Evolutionary conservation across 2,888 invertebrate species (phyloP), one percentile per base, ranked within the genome.

Genomic region (Microctonus hyperodae): DNA sequence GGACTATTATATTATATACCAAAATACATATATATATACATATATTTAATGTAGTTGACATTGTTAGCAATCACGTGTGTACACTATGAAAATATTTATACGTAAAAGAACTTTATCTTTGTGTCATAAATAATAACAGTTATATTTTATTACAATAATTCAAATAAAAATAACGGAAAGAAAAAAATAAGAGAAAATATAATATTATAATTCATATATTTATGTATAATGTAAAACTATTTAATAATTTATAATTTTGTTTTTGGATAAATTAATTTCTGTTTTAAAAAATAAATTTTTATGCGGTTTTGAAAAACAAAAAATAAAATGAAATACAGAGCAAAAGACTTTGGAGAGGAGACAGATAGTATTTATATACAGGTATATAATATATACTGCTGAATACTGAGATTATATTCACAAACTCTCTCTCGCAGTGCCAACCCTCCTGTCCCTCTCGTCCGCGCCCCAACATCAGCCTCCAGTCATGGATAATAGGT

Each of bases 401-500:
- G 37, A 37, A 37, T 37, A 37, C 37, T 37, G 37, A 37, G 37
- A 37, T 37, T 37, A 37, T n/a, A 37, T 37, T 37, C 5, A n/a
- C 13, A n/a, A 37, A 37, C 44, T 20, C 16, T 44, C 44, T 44
- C 16, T 44, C n/a, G 7, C 44, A 44, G 6, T 44, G 16, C 20
- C 0, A 16, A 16, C 44, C 6, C 6, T 44, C 44, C 20, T n/a
- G 13, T 5, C 44, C 7, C 4, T 28, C 44, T 22, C 10, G 20
- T 37, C 51, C 22, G 37, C 25, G 37, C 16, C n/a, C 28, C 50
- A 25, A 53, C 35, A 22, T 37, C 50, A 25, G 40, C 31, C 31
- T 40, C 31, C 22, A 51, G 31, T 61, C 55, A 61, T n/a, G 51
- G 57, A 67, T 67, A 62, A 66, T 62, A 61, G 48, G 56, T 56